These are phyloP conservation scores for Sylvia atricapilla DNA, from an alignment of 2,113 vertebrate species.

Conservation along the genomic window DNA sequence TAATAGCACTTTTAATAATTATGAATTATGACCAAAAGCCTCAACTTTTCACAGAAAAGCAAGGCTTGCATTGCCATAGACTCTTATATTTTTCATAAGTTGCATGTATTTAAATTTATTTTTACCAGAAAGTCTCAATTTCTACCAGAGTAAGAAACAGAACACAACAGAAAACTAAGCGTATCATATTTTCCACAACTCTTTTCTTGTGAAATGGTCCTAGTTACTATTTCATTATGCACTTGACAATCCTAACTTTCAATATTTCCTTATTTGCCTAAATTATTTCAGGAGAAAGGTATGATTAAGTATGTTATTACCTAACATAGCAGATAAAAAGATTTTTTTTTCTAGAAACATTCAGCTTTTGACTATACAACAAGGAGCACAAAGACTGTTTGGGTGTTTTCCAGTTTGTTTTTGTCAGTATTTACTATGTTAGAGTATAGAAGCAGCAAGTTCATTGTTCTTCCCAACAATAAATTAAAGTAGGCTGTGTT, in stretches of 20 bases:
- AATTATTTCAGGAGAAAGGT: neutral
- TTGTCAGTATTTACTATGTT: neutral
- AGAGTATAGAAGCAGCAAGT: neutral
- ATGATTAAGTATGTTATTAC: neutral
- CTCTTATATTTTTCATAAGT: neutral
- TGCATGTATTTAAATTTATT: neutral
- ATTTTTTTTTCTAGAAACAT: neutral
- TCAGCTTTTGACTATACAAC: neutral
- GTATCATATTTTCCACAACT: neutral
- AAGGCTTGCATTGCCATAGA: neutral
- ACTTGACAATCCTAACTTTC: neutral
- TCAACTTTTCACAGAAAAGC: neutral
- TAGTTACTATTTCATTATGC: neutral
- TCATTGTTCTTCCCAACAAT: neutral
- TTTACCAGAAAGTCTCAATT: neutral
- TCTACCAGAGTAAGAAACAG: neutral
- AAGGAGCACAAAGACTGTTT: neutral
- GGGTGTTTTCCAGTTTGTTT: neutral
- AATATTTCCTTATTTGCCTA: neutral
- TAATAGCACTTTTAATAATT: neutral
- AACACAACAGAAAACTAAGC: neutral
- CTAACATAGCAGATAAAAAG: neutral
- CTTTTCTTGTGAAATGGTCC: neutral
- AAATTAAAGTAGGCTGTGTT: neutral
- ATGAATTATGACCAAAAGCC: neutral